phyloP scores from a whole-genome alignment of 2,888 invertebrate species.

The Prosopocoilus inquinatus region DNA sequence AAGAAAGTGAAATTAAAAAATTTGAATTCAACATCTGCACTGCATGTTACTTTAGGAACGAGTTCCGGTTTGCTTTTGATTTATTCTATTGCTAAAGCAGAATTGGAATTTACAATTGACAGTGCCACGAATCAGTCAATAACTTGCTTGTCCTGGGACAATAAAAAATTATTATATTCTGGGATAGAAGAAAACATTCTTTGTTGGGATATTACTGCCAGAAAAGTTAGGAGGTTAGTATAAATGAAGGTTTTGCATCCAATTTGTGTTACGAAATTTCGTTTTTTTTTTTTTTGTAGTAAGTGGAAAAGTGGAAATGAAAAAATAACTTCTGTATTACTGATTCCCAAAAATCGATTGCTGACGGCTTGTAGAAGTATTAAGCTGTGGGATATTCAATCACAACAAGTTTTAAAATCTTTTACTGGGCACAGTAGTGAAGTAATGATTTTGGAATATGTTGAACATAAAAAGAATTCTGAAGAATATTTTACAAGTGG shows the following conservation, averaged over 20 bases:
- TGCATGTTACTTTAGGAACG: constrained; percentile 71
- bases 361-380: constrained; percentile 52
- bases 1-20: constrained; percentile 53
- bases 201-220: constrained; percentile 57
- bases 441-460: constrained; percentile 52
- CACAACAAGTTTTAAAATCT: constrained; percentile 58
- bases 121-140: constrained; percentile 46
- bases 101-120: constrained; percentile 59
- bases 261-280: background rate
- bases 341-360: constrained; percentile 54
- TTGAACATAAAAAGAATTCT: constrained; percentile 36
- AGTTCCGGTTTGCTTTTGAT: constrained; percentile 68
- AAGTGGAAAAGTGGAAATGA: constrained; percentile 66
- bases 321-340: constrained; percentile 60
- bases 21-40: constrained; percentile 45
- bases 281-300: constrained; percentile 49
- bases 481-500: constrained; percentile 52
- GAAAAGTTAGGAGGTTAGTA: constrained; percentile 51
- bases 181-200: constrained; percentile 56
- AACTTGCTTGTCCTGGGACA: constrained; percentile 59
- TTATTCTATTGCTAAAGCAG: constrained; percentile 67
- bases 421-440: constrained; percentile 65
- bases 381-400: constrained; percentile 63
- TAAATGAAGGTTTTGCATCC: constrained; percentile 6
- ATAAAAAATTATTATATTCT: constrained; percentile 55